These are phyloP conservation scores for Leiothrix lutea DNA, from an alignment of 2,113 vertebrate genomes.

Conservation along the genomic window DNA sequence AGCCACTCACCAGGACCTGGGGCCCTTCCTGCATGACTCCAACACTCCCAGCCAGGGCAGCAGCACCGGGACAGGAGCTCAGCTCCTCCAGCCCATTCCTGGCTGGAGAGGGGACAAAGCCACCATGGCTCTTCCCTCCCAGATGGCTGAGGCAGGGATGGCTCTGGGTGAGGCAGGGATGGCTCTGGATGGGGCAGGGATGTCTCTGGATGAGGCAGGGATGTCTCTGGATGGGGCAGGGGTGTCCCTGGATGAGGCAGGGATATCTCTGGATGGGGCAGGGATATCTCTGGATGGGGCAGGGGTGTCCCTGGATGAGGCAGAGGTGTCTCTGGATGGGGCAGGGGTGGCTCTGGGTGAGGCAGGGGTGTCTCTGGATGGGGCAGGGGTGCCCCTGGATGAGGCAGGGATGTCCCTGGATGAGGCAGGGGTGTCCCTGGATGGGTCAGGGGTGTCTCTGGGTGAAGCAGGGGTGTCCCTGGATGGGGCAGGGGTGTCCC, in stretches of 20 bases:
- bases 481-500: background rate
- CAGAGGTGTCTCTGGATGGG: background rate
- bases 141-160: no score
- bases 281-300: background rate
- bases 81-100: background rate
- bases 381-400: background rate
- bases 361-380: no score
- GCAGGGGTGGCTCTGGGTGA: background rate
- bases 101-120: background rate
- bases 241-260: background rate
- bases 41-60: background rate
- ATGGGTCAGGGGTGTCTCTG: background rate
- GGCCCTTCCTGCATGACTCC: background rate
- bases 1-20: background rate
- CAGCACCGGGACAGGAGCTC: background rate
- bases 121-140: background rate
- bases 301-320: background rate
- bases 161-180: background rate
- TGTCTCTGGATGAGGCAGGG: background rate
- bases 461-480: background rate
- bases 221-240: background rate
- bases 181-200: background rate
- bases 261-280: background rate
- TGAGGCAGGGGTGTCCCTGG: background rate
- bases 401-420: background rate